Evolutionary conservation across 2,113 vertebrate species (phyloP).

Genomic region (Colaptes auratus): DNA sequence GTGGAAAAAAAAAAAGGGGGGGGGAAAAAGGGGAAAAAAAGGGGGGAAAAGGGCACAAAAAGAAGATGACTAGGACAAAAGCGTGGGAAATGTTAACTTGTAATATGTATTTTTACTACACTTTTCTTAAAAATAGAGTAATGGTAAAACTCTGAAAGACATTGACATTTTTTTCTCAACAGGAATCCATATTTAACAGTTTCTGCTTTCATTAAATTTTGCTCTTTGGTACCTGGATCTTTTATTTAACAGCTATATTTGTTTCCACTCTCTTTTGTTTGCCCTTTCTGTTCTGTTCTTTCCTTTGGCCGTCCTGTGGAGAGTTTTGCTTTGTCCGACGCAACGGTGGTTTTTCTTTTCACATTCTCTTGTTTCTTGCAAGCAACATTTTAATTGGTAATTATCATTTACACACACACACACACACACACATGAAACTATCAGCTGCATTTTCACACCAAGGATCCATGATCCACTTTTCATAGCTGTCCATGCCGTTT

Average conservation of each 20-base stretch:
- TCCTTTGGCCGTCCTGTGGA: not conserved
- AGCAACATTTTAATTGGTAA: conserved; percentile 43
- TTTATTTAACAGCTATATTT: conserved; percentile 82
- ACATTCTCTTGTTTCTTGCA: conserved; percentile 63
- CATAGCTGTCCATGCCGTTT: conserved; percentile 72
- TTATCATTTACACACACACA: conserved; percentile 64
- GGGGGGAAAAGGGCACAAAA: not conserved
- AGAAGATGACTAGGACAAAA: conserved; percentile 50
- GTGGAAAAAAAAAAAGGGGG: not conserved
- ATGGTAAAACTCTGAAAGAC: conserved; percentile 77
- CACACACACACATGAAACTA: conserved; percentile 46
- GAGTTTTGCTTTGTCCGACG: conserved; percentile 34
- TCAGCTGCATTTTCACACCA: conserved; percentile 74
- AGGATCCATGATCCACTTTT: conserved; percentile 71
- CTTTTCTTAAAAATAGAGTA: conserved; percentile 87
- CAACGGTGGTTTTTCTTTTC: conserved; percentile 54
- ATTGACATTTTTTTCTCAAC: conserved; percentile 84
- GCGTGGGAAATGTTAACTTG: conserved; percentile 80
- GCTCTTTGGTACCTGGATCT: conserved; percentile 85
- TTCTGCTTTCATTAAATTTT: conserved; percentile 86
- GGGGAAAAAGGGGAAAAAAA: conserved; percentile 6
- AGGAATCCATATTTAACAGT: conserved; percentile 82
- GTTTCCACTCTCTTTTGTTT: conserved; percentile 72
- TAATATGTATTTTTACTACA: conserved; percentile 89
- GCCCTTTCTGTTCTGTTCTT: not conserved